Conservation (phyloP, 2,888 invertebrate genomes). For the Agonopterix arenella region DNA sequence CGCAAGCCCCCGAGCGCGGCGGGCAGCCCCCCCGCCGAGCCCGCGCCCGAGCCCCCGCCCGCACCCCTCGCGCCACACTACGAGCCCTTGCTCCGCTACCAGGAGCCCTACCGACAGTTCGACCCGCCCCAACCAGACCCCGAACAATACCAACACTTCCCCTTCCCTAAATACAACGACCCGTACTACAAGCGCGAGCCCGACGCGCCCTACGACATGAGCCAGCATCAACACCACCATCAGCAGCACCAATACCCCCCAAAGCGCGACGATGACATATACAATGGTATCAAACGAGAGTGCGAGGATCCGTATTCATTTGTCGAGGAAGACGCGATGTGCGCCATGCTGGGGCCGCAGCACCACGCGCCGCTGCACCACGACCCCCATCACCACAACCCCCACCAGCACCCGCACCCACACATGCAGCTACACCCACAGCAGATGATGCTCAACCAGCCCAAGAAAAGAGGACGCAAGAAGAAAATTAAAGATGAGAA, state of each 20-base stretch:
- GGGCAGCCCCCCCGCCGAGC: slow-evolving; percentile 42
- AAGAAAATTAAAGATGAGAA: slow-evolving; percentile 86
- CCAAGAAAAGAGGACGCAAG: slow-evolving; percentile 91
- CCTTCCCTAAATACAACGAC: slow-evolving; percentile 60
- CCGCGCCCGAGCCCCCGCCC: slow-evolving; percentile 8
- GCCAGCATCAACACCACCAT: slow-evolving; percentile 44
- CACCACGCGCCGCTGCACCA: slow-evolving; percentile 28
- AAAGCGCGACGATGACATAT: slow-evolving; percentile 60
- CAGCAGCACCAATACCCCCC: slow-evolving; percentile 6
- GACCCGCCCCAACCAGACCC: slow-evolving; percentile 16
- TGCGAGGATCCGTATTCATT: slow-evolving; percentile 90
- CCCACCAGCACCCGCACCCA: slow-evolving; percentile 48
- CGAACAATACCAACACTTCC: slow-evolving; percentile 58
- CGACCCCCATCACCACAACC: slow-evolving; percentile 43
- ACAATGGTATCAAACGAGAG: slow-evolving; percentile 73
- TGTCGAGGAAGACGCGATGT: slow-evolving; percentile 86
- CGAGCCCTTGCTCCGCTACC: slow-evolving; percentile 12
- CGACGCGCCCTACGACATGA: slow-evolving; percentile 67
- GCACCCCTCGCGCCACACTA: slow-evolving; percentile 32
- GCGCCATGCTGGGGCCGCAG: slow-evolving; percentile 69
- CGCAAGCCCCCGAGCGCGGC: slow-evolving; percentile 56
- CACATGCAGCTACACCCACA: slow-evolving; percentile 58
- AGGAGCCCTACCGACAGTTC: neutral
- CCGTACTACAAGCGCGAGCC: slow-evolving; percentile 64
- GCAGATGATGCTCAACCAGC: slow-evolving; percentile 73